Conservation (phyloP, 53 echinoderm and acorn worm species). For the Pentamera pediparva region DNA sequence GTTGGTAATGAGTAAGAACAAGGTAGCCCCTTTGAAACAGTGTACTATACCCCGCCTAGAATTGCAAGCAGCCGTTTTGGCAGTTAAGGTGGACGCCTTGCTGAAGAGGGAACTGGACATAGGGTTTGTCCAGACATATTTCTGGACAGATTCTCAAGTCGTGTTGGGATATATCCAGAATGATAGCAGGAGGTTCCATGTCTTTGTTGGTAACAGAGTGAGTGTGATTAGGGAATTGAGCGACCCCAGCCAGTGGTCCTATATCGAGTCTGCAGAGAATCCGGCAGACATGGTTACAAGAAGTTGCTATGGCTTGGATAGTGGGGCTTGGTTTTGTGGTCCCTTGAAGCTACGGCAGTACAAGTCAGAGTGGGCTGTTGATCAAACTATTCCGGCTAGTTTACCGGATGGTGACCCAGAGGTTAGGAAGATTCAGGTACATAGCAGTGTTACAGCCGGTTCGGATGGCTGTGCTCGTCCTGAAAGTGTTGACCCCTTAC, state of each 20-base stretch:
- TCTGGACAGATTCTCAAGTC: constrained; percentile 49
- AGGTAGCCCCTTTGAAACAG: constrained; percentile 34
- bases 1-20: constrained; percentile 53
- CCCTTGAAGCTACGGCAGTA: background rate
- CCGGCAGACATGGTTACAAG: constrained; percentile 28
- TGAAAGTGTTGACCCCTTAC: background rate
- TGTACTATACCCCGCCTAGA: constrained; percentile 39
- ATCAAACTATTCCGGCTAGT: background rate
- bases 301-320: background rate
- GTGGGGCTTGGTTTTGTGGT: constrained; percentile 8
- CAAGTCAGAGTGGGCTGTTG: background rate
- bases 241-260: background rate
- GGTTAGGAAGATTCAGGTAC: background rate
- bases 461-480: background rate
- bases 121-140: background rate
- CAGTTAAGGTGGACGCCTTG: constrained; percentile 31
- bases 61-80: constrained; percentile 25
- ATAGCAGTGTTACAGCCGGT: background rate
- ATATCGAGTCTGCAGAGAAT: constrained; percentile 1
- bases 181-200: constrained; percentile 42
- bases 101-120: background rate
- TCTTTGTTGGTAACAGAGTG: constrained; percentile 38
- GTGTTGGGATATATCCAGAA: constrained; percentile 41
- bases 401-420: background rate
- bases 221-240: constrained; percentile 15